Base-by-base conservation (phyloP, 1,140 invertebrate species). In the Cyrtorhinus lividipennis region DNA sequence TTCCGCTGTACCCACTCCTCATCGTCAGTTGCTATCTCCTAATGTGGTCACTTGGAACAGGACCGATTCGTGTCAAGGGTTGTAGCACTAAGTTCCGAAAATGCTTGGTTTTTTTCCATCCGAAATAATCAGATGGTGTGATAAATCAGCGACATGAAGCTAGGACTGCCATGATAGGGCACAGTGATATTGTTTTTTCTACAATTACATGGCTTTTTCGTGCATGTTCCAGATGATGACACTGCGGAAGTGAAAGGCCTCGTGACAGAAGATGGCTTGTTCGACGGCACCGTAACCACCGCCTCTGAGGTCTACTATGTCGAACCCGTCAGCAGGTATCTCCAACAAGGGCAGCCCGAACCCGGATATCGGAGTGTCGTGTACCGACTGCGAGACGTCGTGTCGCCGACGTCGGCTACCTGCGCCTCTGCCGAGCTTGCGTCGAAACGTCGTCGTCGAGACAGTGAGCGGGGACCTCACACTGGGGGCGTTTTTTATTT, bases 221-320 rank as follows among this genome's bases (percentile, higher is more conserved):
- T n/a, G n/a, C 66, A 65, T 70, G 69, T 81, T 82, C 1, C 80
- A 91, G 88, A 85, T 78, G 89, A 92, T 68, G 86, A 90, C 61
- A 76, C 78, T n/a, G 83, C 89, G n/a, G 72, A 81, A 60, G 89
- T 94, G 24, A 83, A 89, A 69, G 92, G 91, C 23, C 76, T 95
- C 63, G 79, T 96, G 56, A 93, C 90, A 61, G 77, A 80, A 56
- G 85, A 92, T 59, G 92, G 92, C 62, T 76, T 92, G 23, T 90
- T 96, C 71, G 92, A 95, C 72, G 92, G 91, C 18, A 87, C 85
- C 23, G 85, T 95, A 63, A 80, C 80, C 65, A 90, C 90, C 0
- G 73, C 76, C 18, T 72, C 78, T 48, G 85, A 90, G 66, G 85
- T 91, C 63, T 88, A 86, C 74, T 92, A 92, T 73, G 81, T 96